phyloP scores from a whole-genome alignment of 2,797 vertebrate species.

The Rousettus madagascariensis region DNA sequence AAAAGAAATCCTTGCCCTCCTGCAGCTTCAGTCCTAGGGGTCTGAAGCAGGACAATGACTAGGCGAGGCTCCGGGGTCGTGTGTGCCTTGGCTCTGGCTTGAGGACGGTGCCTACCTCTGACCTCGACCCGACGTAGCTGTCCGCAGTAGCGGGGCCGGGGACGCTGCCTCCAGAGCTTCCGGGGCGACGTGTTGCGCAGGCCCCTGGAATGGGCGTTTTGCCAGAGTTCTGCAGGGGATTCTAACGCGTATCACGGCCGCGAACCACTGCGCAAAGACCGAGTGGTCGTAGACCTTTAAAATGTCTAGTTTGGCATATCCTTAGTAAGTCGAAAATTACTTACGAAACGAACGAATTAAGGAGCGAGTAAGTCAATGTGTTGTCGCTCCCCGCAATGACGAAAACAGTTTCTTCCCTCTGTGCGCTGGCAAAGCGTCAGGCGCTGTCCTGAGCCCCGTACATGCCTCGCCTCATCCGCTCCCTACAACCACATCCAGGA shows the following conservation, averaged over 20 bases:
- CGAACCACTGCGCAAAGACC: neutral
- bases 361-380: neutral
- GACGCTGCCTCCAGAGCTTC: neutral
- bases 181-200: too few relatives aligned
- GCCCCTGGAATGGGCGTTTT: neutral
- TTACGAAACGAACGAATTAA: neutral
- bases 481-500: neutral
- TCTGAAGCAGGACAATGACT: too few relatives aligned
- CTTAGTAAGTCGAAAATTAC: neutral
- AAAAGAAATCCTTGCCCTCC: neutral
- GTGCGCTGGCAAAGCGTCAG: neutral
- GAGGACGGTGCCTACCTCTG: neutral
- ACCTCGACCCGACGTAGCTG: neutral
- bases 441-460: neutral
- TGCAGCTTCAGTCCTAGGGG: neutral
- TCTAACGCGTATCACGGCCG: neutral
- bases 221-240: neutral
- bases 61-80: neutral
- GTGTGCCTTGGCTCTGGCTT: fast-evolving
- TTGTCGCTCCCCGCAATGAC: neutral
- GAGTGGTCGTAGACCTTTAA: neutral
- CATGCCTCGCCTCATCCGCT: neutral
- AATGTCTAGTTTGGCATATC: neutral
- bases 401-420: neutral
- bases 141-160: neutral